Evolutionary conservation across 2,888 invertebrate species (phyloP).

Genomic region (Adelphocoris suturalis): DNA sequence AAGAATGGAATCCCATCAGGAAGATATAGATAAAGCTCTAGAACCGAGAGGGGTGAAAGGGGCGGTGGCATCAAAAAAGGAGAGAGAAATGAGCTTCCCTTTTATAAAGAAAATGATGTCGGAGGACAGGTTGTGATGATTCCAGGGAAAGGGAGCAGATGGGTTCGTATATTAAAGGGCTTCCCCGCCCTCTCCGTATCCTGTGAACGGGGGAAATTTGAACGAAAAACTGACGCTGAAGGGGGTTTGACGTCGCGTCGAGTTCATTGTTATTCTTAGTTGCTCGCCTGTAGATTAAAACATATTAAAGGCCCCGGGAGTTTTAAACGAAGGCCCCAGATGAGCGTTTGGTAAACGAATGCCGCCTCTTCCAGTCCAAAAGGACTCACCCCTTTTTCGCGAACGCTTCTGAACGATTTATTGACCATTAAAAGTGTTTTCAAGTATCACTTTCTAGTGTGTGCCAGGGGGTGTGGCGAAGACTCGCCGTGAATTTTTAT

Average conservation of each 20-base stretch:
- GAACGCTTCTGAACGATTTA: conserved; percentile 59
- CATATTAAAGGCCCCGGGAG: conserved; percentile 44
- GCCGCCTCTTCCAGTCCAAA: conserved; percentile 26
- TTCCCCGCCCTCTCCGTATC: conserved; percentile 1
- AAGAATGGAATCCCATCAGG: conserved; percentile 71
- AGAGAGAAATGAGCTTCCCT: conserved; percentile 69
- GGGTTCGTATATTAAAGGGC: conserved; percentile 67
- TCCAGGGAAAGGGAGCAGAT: conserved; percentile 62
- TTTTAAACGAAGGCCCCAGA: conserved; percentile 46
- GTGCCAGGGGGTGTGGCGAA: neutral
- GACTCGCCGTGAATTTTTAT: conserved; percentile 21
- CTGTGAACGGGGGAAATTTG: conserved; percentile 41
- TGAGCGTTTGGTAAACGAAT: conserved; percentile 49
- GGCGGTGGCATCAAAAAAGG: conserved; percentile 63
- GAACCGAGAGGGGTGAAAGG: conserved; percentile 36
- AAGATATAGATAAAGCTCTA: conserved; percentile 69
- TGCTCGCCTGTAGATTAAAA: conserved; percentile 58
- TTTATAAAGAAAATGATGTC: conserved; percentile 70
- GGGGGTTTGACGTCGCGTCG: neutral
- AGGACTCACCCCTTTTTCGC: conserved; percentile 45
- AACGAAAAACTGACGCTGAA: conserved; percentile 26
- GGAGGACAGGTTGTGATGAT: conserved; percentile 71
- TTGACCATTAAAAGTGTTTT: conserved; percentile 57
- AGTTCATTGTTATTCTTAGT: conserved; percentile 64
- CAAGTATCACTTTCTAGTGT: conserved; percentile 46